A percentile compares a stretch with the other conserved stretches of the same genome.
Conservation (phyloP, 2,113 vertebrate genomes). For the Camarhynchus parvulus region DNA sequence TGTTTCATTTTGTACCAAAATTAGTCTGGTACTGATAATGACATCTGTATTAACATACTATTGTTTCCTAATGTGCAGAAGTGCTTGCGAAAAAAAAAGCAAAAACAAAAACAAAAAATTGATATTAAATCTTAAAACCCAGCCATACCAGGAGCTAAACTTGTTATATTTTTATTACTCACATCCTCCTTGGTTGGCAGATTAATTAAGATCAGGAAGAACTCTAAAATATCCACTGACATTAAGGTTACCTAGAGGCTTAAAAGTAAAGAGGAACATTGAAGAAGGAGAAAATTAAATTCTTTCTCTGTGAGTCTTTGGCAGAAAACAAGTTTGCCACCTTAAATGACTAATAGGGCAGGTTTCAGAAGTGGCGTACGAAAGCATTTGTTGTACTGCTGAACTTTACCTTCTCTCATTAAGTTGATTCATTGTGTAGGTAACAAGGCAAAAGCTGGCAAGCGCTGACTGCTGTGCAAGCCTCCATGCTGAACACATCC, state of each 20-base stretch:
- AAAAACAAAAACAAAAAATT: not conserved
- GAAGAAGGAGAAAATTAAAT: not conserved
- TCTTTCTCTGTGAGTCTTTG: not conserved
- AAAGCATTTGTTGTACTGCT: slow-evolving; percentile 60
- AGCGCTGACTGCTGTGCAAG: slow-evolving; percentile 31
- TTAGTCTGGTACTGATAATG: slow-evolving; percentile 16
- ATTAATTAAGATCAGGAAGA: slow-evolving; percentile 34
- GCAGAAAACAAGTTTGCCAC: not conserved
- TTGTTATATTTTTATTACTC: not conserved
- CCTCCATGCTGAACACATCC: not conserved
- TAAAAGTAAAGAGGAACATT: slow-evolving; percentile 18
- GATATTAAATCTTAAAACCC: not conserved
- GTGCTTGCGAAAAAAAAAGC: not conserved
- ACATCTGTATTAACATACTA: slow-evolving; percentile 11
- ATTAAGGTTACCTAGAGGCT: slow-evolving; percentile 4
- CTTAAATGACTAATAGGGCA: slow-evolving; percentile 14
- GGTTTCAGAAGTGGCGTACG: slow-evolving; percentile 5
- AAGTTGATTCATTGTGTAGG: slow-evolving; percentile 61
- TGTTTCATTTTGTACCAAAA: slow-evolving; percentile 35
- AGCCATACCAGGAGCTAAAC: not conserved
- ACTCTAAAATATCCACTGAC: not conserved
- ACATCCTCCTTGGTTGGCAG: not conserved
- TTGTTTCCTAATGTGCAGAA: slow-evolving; percentile 38
- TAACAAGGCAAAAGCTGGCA: slow-evolving; percentile 54
- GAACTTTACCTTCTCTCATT: slow-evolving; percentile 60